Percentiles rank a stretch among this genome's conserved stretches.
These are phyloP conservation scores for Agrochola macilenta DNA, from an alignment of 2,888 invertebrate genomes.

Conservation along the genomic window DNA sequence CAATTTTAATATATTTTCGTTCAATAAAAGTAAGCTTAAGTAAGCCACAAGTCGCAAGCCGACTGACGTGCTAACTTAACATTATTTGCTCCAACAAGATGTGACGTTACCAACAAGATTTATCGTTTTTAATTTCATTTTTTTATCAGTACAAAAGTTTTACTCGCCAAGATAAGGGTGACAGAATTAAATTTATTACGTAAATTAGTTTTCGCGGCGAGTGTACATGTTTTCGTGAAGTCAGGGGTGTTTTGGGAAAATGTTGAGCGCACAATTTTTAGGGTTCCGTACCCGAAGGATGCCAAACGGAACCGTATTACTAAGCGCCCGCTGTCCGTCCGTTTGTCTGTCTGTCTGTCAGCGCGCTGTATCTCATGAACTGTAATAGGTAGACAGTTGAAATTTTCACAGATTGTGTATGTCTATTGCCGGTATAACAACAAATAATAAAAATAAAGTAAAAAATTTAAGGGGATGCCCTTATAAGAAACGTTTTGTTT, in stretches of 20 bases:
- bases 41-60: conserved; percentile 25
- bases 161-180: conserved; percentile 55
- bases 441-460: no score
- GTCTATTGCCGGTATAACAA: no score
- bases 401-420: no score
- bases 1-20: conserved; percentile 5
- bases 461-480: no score
- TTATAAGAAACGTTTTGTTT: no score
- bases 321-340: no score
- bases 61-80: conserved; percentile 54
- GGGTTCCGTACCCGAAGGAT: no score
- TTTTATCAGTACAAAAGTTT: conserved; percentile 61
- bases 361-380: no score
- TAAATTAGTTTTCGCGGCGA: conserved; percentile 60
- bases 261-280: conserved; percentile 16
- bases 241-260: conserved; percentile 28
- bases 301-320: no score
- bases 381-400: no score
- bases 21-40: conserved; percentile 39
- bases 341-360: no score
- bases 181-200: conserved; percentile 65
- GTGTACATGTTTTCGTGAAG: conserved; percentile 53
- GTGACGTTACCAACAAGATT: conserved; percentile 63
- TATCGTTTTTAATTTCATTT: conserved; percentile 68
- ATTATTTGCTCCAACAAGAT: conserved; percentile 62